Conservation (phyloP, 1,140 invertebrate genomes). For the Drusus annulatus region DNA sequence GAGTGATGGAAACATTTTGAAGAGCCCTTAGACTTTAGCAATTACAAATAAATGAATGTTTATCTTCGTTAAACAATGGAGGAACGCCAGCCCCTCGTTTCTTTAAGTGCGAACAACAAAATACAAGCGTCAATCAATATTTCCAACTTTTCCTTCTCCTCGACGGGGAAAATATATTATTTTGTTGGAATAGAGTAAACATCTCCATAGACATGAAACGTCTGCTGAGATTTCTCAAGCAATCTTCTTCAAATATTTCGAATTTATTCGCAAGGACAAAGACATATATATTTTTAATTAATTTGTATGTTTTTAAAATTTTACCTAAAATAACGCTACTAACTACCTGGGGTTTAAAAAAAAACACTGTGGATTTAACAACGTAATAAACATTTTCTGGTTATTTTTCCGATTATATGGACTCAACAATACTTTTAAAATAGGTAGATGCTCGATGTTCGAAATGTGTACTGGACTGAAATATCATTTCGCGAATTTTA, state of each 20-base stretch:
- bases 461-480: too few relatives aligned
- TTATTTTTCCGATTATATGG: too few relatives aligned
- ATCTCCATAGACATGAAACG: conserved; percentile 13
- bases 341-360: too few relatives aligned
- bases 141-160: conserved; percentile 1
- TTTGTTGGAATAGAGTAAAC: conserved; percentile 16
- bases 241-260: neutral
- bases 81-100: conserved; percentile 1
- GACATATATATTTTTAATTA: too few relatives aligned
- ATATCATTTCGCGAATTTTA: too few relatives aligned
- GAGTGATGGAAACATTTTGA: conserved; percentile 12
- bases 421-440: too few relatives aligned
- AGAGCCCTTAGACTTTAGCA: conserved; percentile 25
- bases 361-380: too few relatives aligned
- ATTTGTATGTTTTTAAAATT: too few relatives aligned
- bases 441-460: too few relatives aligned
- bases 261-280: too few relatives aligned
- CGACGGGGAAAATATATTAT: conserved; percentile 20
- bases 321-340: too few relatives aligned
- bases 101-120: conserved; percentile 37
- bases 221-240: neutral
- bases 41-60: conserved; percentile 37
- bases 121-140: conserved; percentile 30
- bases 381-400: too few relatives aligned
- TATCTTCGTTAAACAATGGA: conserved; percentile 34